Evolutionary conservation across 2,888 invertebrate genomes (phyloP), one percentile per base, ranked within the genome.

Genomic region (Alcis repandata): DNA sequence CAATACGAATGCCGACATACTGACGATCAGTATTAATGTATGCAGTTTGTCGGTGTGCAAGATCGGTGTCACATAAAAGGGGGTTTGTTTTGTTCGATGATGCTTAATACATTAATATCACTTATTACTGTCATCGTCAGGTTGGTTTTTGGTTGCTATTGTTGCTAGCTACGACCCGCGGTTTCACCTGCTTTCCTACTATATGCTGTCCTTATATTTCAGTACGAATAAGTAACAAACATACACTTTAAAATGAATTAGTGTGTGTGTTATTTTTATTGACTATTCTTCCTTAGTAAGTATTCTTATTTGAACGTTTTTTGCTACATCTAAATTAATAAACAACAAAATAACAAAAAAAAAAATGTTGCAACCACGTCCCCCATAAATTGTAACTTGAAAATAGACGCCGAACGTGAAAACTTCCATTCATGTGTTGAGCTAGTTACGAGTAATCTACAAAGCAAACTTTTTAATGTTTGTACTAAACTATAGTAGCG

Each of bases 391-490:
- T 53, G 53, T 27, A 53, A 40, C 53, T 53, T 22, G 22, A 40
- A 38, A 53, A 53, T 41, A 27, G 38, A 22, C 32, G 51, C 13
- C 10, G 19, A 43, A 36, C 43, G 43, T 43, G 19, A 45, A 59
- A 59, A 59, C 41, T 43, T 8, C 36, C 13, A 40, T 60, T 59
- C 53, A 46, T 53, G 40, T 46, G 41, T 56, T 56, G 43, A 52
- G 33, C 52, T 22, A 60, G 60, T 60, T 53, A n/a, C n/a, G n/a
- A n/a, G n/a, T n/a, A 60, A 60, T 48, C 36, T 60, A 60, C 60
- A 60, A 53, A 60, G 53, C 27, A 53, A 60, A 60, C 27, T 45
- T 43, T 53, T 60, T 57, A 65, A 63, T 60, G 57, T 57, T 63
- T 45, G 46, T 48, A 58, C 48, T 36, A 48, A 65, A 64, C 60